Evolutionary conservation across 1,140 invertebrate genomes (phyloP).

Genomic region (Pantala flavescens): DNA sequence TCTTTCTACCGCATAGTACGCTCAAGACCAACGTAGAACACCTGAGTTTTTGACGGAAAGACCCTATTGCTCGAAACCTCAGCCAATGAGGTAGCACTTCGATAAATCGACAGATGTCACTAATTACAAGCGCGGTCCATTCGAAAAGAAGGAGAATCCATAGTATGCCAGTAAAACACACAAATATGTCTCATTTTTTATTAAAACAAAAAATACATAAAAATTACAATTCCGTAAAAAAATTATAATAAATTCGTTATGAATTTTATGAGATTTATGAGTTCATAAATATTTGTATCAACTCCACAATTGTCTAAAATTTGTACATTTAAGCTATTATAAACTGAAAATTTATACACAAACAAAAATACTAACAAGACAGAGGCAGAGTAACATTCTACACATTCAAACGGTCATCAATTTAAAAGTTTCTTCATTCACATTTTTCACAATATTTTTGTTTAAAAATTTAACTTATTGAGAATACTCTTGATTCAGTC

Average conservation of each 20-base stretch:
- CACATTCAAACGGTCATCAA: too few species aligned
- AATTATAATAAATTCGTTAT: not conserved
- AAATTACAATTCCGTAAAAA: not conserved
- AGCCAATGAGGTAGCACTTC: not conserved
- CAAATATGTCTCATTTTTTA: not conserved
- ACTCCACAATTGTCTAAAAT: not conserved
- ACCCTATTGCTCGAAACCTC: constrained; percentile 2
- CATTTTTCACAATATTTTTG: too few species aligned
- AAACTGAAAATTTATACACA: not conserved
- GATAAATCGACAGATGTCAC: not conserved
- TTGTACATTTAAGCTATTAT: not conserved
- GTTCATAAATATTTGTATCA: constrained; percentile 4
- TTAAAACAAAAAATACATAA: not conserved
- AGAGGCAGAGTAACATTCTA: not conserved
- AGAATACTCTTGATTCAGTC: not conserved
- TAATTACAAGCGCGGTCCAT: not conserved
- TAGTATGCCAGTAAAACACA: not conserved
- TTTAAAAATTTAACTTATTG: too few species aligned
- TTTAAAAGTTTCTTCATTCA: too few species aligned
- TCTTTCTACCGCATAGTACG: not conserved
- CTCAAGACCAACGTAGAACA: not conserved
- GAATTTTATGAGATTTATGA: not conserved
- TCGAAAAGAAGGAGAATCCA: not conserved
- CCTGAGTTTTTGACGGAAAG: not conserved
- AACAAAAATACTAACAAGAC: not conserved